Evolutionary conservation across 2,888 invertebrate genomes (phyloP), one percentile per base, ranked within the genome.

Genomic region (Eristalinus aeneus): DNA sequence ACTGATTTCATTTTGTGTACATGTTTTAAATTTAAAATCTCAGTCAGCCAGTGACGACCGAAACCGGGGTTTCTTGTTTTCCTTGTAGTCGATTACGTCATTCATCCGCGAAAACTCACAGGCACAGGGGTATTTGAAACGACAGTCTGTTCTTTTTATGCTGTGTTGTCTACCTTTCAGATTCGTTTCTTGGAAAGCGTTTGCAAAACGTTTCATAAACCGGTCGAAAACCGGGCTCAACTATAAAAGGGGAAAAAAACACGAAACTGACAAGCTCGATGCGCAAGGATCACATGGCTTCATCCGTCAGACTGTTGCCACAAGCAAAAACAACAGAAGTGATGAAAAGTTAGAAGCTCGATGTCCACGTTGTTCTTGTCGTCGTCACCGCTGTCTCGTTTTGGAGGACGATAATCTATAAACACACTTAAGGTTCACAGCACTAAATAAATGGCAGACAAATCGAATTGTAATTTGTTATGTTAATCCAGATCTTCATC

Each of bases 71-170:
- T 76, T 72, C 63, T 64, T 74, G 61, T 46, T 61, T 36, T 23
- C 31, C 36, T 23, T 39, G 10, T 20, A 23, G 27, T 20, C 23
- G 73, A 80, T 85, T 80, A 53, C 85, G 80, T 85, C 85, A 85
- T 80, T 53, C 34, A 16, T 4, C 74, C 78, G 10, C 58, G 73
- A 76, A 80, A 76, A 72, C 39, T 63, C 67, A 9, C 61, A 22
- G 39, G n/a, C 39, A 73, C 53, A 27, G 56, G 23, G 23, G 56
- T 56, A 23, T 56, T 27, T 10, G 56, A 11, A 46, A 3, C 56
- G 22, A 22, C 2, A 5, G 27, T 27, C 5, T 23, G 10, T 23
- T 22, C 12, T 23, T 23, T 20, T 23, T 23, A 3, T 22, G 23
- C 12, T 56, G 46, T 46, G 46, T n/a, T n/a, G 46, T 46, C 46